A percentile compares a stretch with the other conserved stretches of the same genome.
Evolutionary conservation across 1,140 invertebrate genomes (phyloP).

Genomic region (Teleogryllus occipitalis): DNA sequence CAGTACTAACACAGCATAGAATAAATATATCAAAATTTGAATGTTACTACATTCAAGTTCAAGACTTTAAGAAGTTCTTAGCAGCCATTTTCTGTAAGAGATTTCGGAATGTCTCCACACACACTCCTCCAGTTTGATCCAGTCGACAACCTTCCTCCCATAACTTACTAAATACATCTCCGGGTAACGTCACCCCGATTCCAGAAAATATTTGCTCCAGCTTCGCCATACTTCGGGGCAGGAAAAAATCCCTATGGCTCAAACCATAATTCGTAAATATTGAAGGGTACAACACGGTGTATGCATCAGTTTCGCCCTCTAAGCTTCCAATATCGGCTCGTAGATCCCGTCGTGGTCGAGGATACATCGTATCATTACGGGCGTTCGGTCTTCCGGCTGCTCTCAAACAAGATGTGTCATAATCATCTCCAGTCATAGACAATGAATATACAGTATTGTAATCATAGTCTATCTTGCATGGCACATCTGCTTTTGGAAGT

Average conservation of each 20-base stretch:
- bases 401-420: neutral
- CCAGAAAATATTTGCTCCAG: conserved; percentile 21
- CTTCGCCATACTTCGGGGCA: conserved; percentile 23
- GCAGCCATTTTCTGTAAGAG: conserved; percentile 19
- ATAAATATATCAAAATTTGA: too few species aligned
- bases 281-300: neutral
- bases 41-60: too few species aligned
- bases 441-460: neutral
- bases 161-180: conserved; percentile 23
- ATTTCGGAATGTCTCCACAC: conserved; percentile 27
- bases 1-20: too few species aligned
- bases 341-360: neutral
- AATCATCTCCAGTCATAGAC: neutral
- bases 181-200: conserved; percentile 23
- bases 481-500: neutral
- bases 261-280: neutral
- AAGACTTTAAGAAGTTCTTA: neutral
- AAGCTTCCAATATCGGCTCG: neutral
- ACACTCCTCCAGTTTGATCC: conserved; percentile 26
- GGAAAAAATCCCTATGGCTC: neutral
- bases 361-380: neutral
- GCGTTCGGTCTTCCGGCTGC: neutral
- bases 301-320: neutral
- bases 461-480: neutral
- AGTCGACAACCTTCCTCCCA: conserved; percentile 24